Evolutionary conservation across 2,888 invertebrate species (phyloP), one percentile per base, ranked within the genome.

Genomic region (Volucella inanis): DNA sequence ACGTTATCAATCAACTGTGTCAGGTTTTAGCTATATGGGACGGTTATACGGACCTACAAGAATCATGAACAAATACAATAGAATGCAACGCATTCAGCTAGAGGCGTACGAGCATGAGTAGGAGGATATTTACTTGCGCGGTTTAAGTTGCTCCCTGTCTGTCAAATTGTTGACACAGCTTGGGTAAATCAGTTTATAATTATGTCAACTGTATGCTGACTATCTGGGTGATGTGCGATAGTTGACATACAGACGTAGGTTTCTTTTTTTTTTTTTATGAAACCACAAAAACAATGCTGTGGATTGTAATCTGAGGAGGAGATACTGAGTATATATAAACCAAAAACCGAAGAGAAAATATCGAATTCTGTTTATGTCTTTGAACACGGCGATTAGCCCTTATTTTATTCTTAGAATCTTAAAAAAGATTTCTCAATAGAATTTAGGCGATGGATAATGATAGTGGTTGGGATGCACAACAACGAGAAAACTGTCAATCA

Each of bases 401-500:
- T 45, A 15, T 57, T 57, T 45, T 47, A 38, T 55, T 75, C 55
- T 68, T 62, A 57, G 0, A 54, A 67, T 55, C 50, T 18, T 57
- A 10, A 4, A 57, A 22, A 38, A 31, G 12, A 59, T 59, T 81
- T 54, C 50, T 74, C 72, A 78, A 83, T 62, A 79, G 74, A 74
- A 68, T 41, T 31, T 43, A 31, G 41, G 15, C 31, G 80, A n/a
- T 71, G 64, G 65, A 57, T 78, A 64, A 41, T 75, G 31, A 55
- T 65, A 64, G 64, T 54, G 74, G 67, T 65, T 57, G 55, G 45
- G 59, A 55, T 72, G 78, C 61, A 72, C 31, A 31, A 31, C 31
- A 31, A 18, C 62, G 81, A 76, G 72, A 85, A 57, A 81, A 77
- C 76, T 77, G 85, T 85, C 85, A 72, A 81, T 85, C 81, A 81